Percentiles rank a stretch among this genome's conserved stretches.
These are phyloP conservation scores for Hyla sarda DNA, from an alignment of 2,113 vertebrate genomes.

Conservation along the genomic window DNA sequence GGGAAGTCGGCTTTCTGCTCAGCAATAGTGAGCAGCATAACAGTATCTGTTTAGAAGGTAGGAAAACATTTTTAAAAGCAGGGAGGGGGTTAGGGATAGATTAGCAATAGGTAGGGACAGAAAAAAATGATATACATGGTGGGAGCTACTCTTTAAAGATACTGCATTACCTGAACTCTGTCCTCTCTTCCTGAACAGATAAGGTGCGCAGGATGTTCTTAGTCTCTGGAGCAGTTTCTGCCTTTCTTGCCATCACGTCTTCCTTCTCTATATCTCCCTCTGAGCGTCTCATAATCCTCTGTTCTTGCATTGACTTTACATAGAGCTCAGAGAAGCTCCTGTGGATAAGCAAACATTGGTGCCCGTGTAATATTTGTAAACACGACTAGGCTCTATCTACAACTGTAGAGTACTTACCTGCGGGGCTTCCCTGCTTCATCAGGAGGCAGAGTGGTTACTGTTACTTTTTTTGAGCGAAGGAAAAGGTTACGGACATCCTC, in stretches of 20 bases:
- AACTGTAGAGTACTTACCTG: constrained; percentile 73
- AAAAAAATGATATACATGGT: no score
- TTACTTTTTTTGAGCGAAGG: constrained; percentile 83
- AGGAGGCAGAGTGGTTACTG: constrained; percentile 88
- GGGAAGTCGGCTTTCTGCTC: no score
- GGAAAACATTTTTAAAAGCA: no score
- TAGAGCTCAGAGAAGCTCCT: constrained; percentile 92
- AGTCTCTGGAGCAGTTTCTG: constrained; percentile 63
- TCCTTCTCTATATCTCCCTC: constrained; percentile 61
- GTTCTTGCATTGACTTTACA: constrained; percentile 85
- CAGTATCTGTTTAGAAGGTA: no score
- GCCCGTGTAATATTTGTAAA: background rate
- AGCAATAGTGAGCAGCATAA: no score
- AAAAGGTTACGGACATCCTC: constrained; percentile 78
- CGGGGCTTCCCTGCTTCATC: constrained; percentile 88
- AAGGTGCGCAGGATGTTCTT: constrained; percentile 75
- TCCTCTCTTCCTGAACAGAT: constrained; percentile 73
- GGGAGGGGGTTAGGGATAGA: no score
- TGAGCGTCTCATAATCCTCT: constrained; percentile 63
- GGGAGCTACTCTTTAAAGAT: no score
- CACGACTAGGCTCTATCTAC: background rate
- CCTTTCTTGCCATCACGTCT: background rate
- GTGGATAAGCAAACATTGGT: background rate
- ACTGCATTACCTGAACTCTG: constrained; percentile 54
- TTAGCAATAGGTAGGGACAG: no score